phyloP scores from a whole-genome alignment of 2,888 invertebrate species.

The Polyommatus iphigenia region DNA sequence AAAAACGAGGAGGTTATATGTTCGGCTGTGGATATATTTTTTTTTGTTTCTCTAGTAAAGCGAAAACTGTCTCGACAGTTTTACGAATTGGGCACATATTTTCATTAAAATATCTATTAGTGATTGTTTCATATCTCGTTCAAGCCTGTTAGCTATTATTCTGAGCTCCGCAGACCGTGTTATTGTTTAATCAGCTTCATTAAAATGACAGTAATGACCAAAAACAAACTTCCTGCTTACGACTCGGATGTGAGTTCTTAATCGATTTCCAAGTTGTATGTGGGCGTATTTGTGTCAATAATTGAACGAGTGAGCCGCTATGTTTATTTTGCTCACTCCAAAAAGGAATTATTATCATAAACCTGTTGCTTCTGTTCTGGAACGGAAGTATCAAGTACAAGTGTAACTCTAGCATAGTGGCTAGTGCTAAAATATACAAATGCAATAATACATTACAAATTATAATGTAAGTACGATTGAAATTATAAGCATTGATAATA shows the following conservation, averaged over 20 bases:
- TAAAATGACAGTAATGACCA: slow-evolving; percentile 4
- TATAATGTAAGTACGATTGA: background rate
- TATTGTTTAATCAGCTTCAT: background rate
- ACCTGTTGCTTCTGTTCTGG: slow-evolving; percentile 14
- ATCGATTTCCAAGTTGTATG: slow-evolving; percentile 36
- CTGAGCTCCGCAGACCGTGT: background rate
- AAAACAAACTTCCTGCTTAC: slow-evolving; percentile 40
- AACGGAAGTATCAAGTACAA: slow-evolving; percentile 20
- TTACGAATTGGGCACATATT: too few relatives aligned
- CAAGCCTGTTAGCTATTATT: background rate
- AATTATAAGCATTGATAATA: too few relatives aligned
- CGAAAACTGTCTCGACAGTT: background rate
- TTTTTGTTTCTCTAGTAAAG: background rate
- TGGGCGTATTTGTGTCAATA: slow-evolving; percentile 38
- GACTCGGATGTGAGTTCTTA: slow-evolving; percentile 42
- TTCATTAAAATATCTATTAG: too few relatives aligned
- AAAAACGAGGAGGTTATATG: too few relatives aligned
- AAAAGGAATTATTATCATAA: slow-evolving; percentile 32
- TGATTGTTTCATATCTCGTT: too few relatives aligned
- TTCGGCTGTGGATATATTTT: too few relatives aligned
- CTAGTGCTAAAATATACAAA: background rate
- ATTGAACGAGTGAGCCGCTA: slow-evolving; percentile 37
- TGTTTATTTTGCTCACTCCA: slow-evolving; percentile 37
- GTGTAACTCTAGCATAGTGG: background rate
- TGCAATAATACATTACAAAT: background rate